Evolutionary conservation across 2,113 vertebrate genomes (phyloP), one percentile per base, ranked within the genome.

Genomic region (Emberiza fucata): DNA sequence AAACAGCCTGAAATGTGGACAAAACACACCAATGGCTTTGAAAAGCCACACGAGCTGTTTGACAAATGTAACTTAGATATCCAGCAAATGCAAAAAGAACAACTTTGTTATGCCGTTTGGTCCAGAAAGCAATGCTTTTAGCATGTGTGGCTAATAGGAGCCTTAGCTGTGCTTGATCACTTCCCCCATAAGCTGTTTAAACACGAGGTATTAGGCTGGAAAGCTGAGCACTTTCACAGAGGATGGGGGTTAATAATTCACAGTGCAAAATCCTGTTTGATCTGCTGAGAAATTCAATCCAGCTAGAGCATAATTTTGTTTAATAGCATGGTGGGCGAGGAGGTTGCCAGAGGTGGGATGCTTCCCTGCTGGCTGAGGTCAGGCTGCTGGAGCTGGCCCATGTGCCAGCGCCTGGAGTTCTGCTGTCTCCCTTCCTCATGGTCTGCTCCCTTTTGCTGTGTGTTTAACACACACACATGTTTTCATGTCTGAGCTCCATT

Each of bases 171-270:
- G 82, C 79, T 88, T 64, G 88, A 71, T 81, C 54, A 24, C 76
- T 90, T 94, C 79, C 64, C 77, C 87, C 65, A 79, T 72, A 91
- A 92, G 53, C 91, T 76, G 57, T 94, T 94, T 69, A 86, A 94
- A 78, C 50, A 71, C 0, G 3, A 91, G 90, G 75, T 61, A 68
- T 81, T 86, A 93, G 54, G 42, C 50, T 70, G 50, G 88, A 80
- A 73, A 83, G 40, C 86, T 73, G 78, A 96, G 76, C 22, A 16
- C 37, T 90, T 93, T 95, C 3, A 6, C 73, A 85, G 92, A 78
- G 42, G 37, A 42, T 12, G 31, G 63, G 40, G 47, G n/a, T 93
- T 94, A 94, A 88, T 64, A 88, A 89, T 53, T 78, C 50, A 44
- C 81, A 85, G 40, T 9, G 40, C 73, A 75, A 94, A 95, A 87